Percentiles rank a stretch among this genome's conserved stretches.
Evolutionary conservation across 2,888 invertebrate genomes (phyloP).

Genomic region (Myathropa florea): DNA sequence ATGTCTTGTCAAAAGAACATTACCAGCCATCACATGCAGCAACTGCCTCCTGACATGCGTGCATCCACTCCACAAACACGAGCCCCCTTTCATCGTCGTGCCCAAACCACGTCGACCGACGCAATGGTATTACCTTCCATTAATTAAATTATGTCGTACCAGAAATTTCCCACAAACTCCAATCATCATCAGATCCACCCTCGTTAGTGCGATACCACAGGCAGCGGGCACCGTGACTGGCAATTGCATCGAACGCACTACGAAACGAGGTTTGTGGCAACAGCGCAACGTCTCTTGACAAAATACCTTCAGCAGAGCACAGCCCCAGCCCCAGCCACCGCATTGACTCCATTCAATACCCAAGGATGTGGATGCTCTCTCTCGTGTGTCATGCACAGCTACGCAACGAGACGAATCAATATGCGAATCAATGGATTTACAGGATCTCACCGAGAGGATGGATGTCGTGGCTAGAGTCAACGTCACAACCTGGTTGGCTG

Average conservation of each 20-base stretch:
- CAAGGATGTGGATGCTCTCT: slow-evolving; percentile 27
- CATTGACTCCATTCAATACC: background rate
- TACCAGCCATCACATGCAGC: background rate
- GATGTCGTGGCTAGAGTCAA: slow-evolving; percentile 36
- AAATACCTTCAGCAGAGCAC: slow-evolving; percentile 13
- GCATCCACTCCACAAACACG: background rate
- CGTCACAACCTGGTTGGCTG: slow-evolving; percentile 28
- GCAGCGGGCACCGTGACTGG: background rate
- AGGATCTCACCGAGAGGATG: slow-evolving; percentile 26
- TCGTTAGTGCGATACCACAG: background rate
- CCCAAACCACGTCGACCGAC: background rate
- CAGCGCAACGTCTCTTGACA: slow-evolving; percentile 29
- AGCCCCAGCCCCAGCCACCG: no score
- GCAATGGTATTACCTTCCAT: slow-evolving; percentile 6
- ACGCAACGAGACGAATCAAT: slow-evolving; percentile 40
- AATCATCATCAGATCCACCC: slow-evolving; percentile 23
- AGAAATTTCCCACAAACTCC: slow-evolving; percentile 15
- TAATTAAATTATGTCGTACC: slow-evolving; percentile 50
- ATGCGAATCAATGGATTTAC: slow-evolving; percentile 34
- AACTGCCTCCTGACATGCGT: background rate
- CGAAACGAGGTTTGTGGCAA: slow-evolving; percentile 26
- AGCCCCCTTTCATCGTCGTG: background rate
- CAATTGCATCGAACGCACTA: background rate
- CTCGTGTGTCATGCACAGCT: slow-evolving; percentile 38
- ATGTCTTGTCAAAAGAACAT: background rate